phyloP scores from a whole-genome alignment of 2,888 invertebrate genomes.

The Hylaea fasciaria region DNA sequence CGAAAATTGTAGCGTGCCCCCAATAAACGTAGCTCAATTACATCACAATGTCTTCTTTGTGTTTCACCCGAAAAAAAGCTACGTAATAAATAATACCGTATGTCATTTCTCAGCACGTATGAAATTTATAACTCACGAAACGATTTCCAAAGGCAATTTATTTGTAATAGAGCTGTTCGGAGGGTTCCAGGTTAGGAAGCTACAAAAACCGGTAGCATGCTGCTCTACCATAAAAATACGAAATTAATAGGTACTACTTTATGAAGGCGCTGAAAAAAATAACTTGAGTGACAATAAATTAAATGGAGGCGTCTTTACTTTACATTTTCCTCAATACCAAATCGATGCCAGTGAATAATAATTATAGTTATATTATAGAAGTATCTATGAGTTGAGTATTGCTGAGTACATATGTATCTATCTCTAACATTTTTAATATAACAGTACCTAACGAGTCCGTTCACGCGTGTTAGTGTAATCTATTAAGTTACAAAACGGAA shows the following conservation, averaged over 20 bases:
- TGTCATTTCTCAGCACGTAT: conserved; percentile 86
- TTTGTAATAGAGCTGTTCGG: conserved; percentile 79
- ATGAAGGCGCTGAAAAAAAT: conserved; percentile 24
- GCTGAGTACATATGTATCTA: too few relatives aligned
- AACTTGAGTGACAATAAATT: conserved; percentile 18
- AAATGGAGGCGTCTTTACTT: neutral
- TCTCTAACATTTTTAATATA: too few relatives aligned
- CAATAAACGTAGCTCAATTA: conserved; percentile 79
- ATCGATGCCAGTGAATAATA: too few relatives aligned
- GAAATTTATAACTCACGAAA: conserved; percentile 82
- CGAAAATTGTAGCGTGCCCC: conserved; percentile 66
- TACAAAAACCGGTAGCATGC: conserved; percentile 30
- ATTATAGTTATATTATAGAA: too few relatives aligned
- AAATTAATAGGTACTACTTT: conserved; percentile 31
- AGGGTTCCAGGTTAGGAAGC: conserved; percentile 55
- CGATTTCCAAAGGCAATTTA: conserved; percentile 82
- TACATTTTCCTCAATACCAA: too few relatives aligned
- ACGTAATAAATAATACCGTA: conserved; percentile 83
- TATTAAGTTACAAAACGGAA: conserved; percentile 1
- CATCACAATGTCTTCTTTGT: conserved; percentile 82
- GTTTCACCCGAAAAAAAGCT: conserved; percentile 73
- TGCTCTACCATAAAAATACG: conserved; percentile 23
- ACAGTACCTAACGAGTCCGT: too few relatives aligned
- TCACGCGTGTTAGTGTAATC: too few relatives aligned
- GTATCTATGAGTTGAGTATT: too few relatives aligned